Conservation (phyloP, 2,888 invertebrate species). For the Xanthorhoe designata region DNA sequence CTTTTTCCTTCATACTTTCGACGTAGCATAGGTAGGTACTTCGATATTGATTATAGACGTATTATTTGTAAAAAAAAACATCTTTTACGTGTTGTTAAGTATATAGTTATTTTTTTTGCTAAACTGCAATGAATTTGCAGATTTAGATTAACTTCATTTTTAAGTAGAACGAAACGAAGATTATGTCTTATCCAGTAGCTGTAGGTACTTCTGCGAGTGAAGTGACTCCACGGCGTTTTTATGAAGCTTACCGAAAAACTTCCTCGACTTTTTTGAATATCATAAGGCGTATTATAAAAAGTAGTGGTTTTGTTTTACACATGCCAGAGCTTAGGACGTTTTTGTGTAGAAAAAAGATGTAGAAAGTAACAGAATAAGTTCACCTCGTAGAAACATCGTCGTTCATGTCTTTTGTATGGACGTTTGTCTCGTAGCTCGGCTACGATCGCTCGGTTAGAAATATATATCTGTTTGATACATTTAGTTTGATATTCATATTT, state of each 20-base stretch:
- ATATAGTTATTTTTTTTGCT: too few relatives aligned
- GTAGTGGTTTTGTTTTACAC: slow-evolving; percentile 69
- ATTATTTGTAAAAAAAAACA: too few relatives aligned
- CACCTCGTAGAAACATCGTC: slow-evolving; percentile 45
- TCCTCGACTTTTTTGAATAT: slow-evolving; percentile 66
- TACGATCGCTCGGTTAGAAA: slow-evolving; percentile 23
- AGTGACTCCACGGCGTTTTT: slow-evolving; percentile 65
- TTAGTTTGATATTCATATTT: too few relatives aligned
- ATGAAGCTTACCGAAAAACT: slow-evolving; percentile 55
- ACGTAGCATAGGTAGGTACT: too few relatives aligned
- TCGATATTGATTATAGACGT: too few relatives aligned
- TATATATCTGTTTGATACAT: not conserved
- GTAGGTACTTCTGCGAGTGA: slow-evolving; percentile 19
- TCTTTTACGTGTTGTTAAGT: too few relatives aligned
- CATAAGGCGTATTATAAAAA: slow-evolving; percentile 72
- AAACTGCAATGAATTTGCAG: too few relatives aligned
- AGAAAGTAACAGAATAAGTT: slow-evolving; percentile 29
- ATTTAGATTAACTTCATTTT: too few relatives aligned
- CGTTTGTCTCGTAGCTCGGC: slow-evolving; percentile 34
- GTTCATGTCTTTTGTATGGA: slow-evolving; percentile 77
- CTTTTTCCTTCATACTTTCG: too few relatives aligned
- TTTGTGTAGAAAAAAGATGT: slow-evolving; percentile 27
- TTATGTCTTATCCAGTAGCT: slow-evolving; percentile 28
- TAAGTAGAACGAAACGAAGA: not conserved
- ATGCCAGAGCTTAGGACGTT: slow-evolving; percentile 62